A percentile compares a stretch with the other conserved stretches of the same genome.
Evolutionary conservation across 35 echinoderm and acorn worm genomes (phyloP).

Genomic region (Ophiothrix spiculata): DNA sequence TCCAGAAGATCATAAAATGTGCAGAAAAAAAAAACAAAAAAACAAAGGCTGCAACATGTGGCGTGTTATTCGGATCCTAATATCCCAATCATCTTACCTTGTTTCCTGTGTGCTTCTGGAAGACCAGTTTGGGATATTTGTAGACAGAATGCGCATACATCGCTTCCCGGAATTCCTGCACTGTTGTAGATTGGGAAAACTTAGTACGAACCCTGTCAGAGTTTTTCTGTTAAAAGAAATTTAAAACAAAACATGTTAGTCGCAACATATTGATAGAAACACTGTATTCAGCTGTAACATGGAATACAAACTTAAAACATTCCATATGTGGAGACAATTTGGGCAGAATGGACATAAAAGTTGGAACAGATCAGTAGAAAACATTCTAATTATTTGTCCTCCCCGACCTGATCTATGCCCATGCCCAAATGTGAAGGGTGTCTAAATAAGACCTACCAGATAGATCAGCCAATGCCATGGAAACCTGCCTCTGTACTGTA

Average conservation of each 20-base stretch:
- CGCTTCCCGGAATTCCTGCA: constrained; percentile 85
- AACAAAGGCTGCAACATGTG: too few species aligned
- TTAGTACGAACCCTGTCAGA: constrained; percentile 73
- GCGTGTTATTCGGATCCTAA: neutral
- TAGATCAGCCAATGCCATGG: constrained; percentile 74
- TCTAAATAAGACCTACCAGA: too few species aligned
- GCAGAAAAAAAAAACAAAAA: neutral
- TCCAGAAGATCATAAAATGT: neutral
- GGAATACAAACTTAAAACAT: too few species aligned
- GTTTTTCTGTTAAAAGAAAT: constrained; percentile 68
- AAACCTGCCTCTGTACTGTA: constrained; percentile 74
- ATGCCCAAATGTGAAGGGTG: too few species aligned
- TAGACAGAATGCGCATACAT: constrained; percentile 95
- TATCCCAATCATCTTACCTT: constrained; percentile 40
- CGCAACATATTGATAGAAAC: too few species aligned
- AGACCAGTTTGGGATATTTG: constrained; percentile 65
- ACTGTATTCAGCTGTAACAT: too few species aligned
- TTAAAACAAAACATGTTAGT: too few species aligned
- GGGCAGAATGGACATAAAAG: too few species aligned
- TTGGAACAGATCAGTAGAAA: too few species aligned
- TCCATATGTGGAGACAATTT: too few species aligned
- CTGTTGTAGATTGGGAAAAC: constrained; percentile 78
- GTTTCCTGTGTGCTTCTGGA: constrained; percentile 83
- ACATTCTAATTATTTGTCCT: too few species aligned
- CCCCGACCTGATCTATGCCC: too few species aligned